Base-by-base conservation (phyloP, 2,113 vertebrate species). In the Prunella fulvescens region DNA sequence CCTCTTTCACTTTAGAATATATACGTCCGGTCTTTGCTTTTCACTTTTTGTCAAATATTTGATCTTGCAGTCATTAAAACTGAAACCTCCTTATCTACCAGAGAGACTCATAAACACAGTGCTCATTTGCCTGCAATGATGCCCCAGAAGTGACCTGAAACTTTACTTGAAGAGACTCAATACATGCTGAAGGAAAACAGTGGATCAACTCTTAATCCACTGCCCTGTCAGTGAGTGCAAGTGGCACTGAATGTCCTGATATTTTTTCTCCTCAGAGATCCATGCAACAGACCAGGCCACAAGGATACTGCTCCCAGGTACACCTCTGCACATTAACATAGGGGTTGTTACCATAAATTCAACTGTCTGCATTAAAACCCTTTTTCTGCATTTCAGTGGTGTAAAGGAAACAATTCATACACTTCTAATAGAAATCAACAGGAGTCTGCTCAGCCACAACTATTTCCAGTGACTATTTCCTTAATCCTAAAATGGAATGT, bases 41-140 rank as follows among this genome's bases (percentile, higher is more conserved):
- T 97, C 97, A 95, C 97, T 97, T 97, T 97, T 94, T 92, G 92
- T 83, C 90, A 96, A 95, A 92, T 93, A 92, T 95, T 97, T 97
- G 95, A 95, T 96, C 94, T 94, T 96, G 92, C 5, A 35, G 78
- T 87, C 80, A 91, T 91, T 93, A 93, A 93, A 94, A 93, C 96
- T 88, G 83, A 90, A 96, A 96, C 90, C 47, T 64, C 69, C 96
- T 97, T 97, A 97, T 97, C 97, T 97, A n/a, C 39, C 29, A n/a
- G 79, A 73, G 39, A 89, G 65, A 60, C 96, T 94, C 96, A 93
- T 98, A 96, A 98, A 93, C 90, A 77, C 90, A 66, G 78, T 44
- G 51, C 24, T 94, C 93, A 14, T 86, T 92, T 94, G 92, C 84
- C 80, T 50, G 70, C 9, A 7, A 40, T 23, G 39, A 66, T 96